Conservation (phyloP, 1,140 invertebrate genomes). For the Achroia grisella region DNA sequence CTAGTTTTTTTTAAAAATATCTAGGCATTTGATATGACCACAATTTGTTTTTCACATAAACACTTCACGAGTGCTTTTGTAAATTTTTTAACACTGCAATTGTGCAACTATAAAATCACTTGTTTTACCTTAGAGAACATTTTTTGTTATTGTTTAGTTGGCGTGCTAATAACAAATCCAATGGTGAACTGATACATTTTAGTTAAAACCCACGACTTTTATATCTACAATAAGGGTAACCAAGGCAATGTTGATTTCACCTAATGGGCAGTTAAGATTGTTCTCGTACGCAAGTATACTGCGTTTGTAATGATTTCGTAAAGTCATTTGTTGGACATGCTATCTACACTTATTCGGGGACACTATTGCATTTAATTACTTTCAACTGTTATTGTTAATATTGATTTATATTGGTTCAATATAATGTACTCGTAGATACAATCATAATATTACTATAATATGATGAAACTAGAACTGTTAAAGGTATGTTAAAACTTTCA, state of each 20-base stretch:
- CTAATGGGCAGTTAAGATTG: constrained; percentile 5
- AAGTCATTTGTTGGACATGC: constrained; percentile 8
- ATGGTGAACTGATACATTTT: constrained; percentile 9
- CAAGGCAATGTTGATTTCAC: constrained; percentile 15
- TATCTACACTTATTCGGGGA: constrained; percentile 1
- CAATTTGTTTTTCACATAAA: too few relatives aligned
- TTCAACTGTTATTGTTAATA: neutral
- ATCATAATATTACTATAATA: too few relatives aligned
- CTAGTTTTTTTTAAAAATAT: too few relatives aligned
- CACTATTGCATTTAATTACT: neutral
- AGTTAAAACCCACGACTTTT: constrained; percentile 6
- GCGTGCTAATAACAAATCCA: constrained; percentile 15
- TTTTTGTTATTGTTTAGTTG: constrained; percentile 7
- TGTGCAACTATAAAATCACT: neutral
- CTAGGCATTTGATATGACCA: too few relatives aligned
- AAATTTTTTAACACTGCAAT: too few relatives aligned
- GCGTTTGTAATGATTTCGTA: constrained; percentile 13
- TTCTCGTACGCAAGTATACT: constrained; percentile 7
- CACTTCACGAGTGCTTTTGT: too few relatives aligned
- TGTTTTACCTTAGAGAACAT: constrained; percentile 14
- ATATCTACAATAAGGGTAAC: constrained; percentile 8
- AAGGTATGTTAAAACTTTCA: too few relatives aligned
- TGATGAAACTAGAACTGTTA: too few relatives aligned
- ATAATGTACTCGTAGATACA: too few relatives aligned
- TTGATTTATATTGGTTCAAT: too few relatives aligned